Evolutionary conservation across 2,797 vertebrate genomes (phyloP).

Genomic region (Phoeniculus purpureus): DNA sequence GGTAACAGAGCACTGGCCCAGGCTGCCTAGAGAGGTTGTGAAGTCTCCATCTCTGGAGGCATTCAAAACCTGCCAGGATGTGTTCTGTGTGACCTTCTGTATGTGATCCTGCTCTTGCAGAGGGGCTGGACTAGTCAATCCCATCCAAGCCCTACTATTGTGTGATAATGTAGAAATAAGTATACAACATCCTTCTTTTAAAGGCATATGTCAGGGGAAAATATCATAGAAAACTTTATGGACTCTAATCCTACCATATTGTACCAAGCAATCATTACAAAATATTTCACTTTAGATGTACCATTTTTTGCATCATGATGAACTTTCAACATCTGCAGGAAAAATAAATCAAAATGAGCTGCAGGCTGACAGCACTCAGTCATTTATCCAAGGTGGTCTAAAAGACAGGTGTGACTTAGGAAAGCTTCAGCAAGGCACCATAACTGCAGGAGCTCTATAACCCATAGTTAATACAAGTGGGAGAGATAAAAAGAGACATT

Average conservation of each 20-base stretch:
- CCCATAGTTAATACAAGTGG: not conserved
- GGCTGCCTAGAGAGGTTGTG: no score
- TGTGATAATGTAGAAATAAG: not conserved
- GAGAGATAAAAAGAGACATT: not conserved
- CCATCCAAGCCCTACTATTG: not conserved
- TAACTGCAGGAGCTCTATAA: not conserved
- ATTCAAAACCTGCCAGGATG: no score
- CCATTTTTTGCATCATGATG: not conserved
- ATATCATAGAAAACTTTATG: not conserved
- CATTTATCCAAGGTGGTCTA: not conserved
- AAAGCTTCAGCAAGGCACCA: not conserved
- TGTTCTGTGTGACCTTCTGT: no score
- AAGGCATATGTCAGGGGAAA: accelerated
- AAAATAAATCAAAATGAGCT: not conserved
- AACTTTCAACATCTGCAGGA: not conserved
- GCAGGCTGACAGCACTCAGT: not conserved
- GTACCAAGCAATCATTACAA: not conserved
- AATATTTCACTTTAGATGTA: not conserved
- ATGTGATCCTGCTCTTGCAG: no score
- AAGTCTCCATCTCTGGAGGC: no score
- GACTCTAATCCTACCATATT: not conserved
- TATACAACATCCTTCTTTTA: accelerated
- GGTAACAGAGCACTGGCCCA: no score
- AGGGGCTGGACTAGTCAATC: no score
- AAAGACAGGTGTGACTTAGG: not conserved